A percentile compares a stretch with the other conserved stretches of the same genome.
phyloP scores from a whole-genome alignment of 2,888 invertebrate genomes.

The Rhyacophila evoluta region DNA sequence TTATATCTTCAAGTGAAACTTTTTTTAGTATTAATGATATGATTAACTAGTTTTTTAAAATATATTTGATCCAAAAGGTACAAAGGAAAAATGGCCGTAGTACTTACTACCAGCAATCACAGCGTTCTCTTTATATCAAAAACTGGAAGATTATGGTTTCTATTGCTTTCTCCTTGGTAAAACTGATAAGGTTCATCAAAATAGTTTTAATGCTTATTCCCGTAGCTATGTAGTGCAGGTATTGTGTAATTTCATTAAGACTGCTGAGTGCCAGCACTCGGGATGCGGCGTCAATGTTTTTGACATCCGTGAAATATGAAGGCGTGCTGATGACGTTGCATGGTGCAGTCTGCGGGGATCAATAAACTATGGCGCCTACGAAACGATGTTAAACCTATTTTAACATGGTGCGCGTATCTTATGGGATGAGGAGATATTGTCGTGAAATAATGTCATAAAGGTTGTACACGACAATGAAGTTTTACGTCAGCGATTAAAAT shows the following conservation, averaged over 20 bases:
- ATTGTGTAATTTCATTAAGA: constrained; percentile 35
- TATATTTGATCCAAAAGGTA: too few species aligned
- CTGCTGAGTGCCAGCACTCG: constrained; percentile 1
- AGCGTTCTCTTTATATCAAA: too few species aligned
- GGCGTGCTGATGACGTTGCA: constrained; percentile 32
- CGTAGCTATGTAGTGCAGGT: background rate
- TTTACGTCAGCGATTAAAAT: background rate
- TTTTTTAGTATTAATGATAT: too few species aligned
- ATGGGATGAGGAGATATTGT: background rate
- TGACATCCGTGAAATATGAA: constrained; percentile 41
- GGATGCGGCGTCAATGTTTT: constrained; percentile 32
- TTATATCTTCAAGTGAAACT: too few species aligned
- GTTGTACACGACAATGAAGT: background rate
- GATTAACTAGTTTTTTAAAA: too few species aligned
- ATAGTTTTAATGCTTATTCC: background rate
- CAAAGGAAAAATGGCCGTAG: too few species aligned
- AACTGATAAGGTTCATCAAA: too few species aligned
- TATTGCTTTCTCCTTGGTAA: too few species aligned
- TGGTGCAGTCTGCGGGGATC: constrained; percentile 13
- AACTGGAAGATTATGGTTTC: too few species aligned
- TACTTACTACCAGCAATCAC: too few species aligned
- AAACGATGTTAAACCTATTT: background rate
- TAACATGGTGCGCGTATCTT: background rate
- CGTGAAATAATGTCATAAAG: background rate
- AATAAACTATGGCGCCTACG: constrained; percentile 11